phyloP scores from a whole-genome alignment of 2,113 vertebrate species.

The Columbina picui region DNA sequence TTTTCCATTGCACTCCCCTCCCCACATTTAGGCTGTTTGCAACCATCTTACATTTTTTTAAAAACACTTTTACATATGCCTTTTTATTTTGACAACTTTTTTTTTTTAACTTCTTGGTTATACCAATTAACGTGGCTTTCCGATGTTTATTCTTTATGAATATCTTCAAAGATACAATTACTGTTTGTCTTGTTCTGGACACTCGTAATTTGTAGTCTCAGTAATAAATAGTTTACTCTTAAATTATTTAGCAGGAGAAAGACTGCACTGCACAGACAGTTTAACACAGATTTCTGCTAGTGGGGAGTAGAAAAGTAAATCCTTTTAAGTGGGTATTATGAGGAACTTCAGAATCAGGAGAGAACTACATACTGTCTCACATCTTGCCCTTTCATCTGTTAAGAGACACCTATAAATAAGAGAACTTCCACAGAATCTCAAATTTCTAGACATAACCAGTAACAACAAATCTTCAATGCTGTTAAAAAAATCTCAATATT shows the following conservation, averaged over 20 bases:
- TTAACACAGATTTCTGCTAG: background rate
- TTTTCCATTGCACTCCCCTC: background rate
- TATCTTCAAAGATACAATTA: constrained; percentile 6
- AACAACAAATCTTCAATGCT: background rate
- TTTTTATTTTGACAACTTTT: background rate
- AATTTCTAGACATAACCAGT: background rate
- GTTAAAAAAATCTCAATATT: background rate
- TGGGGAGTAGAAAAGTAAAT: background rate
- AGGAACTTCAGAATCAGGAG: background rate
- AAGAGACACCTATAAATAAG: background rate
- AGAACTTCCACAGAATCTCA: background rate
- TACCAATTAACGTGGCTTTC: background rate
- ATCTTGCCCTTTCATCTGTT: background rate
- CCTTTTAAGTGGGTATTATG: background rate
- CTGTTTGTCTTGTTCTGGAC: background rate
- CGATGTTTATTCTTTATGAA: background rate
- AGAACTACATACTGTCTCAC: background rate
- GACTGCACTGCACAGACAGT: background rate
- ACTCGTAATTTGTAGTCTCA: background rate
- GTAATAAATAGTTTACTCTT: background rate
- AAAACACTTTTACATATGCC: background rate
- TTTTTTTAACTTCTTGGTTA: background rate
- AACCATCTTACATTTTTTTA: background rate
- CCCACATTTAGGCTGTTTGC: background rate
- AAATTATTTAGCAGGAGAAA: background rate